Evolutionary conservation across 2,888 invertebrate species (phyloP).

Genomic region (Protula sp.): DNA sequence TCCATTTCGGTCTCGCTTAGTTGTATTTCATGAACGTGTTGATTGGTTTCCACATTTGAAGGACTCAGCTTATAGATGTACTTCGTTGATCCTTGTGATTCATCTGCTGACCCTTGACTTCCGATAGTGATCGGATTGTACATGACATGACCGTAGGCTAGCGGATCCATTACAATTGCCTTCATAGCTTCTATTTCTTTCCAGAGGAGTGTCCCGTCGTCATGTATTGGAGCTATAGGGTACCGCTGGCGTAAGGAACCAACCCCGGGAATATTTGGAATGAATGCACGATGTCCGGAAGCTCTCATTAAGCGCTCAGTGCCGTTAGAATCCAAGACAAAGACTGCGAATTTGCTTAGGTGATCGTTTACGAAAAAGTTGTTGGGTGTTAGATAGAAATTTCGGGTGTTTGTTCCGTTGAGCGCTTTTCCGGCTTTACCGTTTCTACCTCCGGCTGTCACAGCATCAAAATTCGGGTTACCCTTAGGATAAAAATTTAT

Average conservation of each 20-base stretch:
- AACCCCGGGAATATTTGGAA: slow-evolving; percentile 29
- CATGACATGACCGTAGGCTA: not conserved
- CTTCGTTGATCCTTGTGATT: too few relatives aligned
- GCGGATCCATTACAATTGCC: slow-evolving; percentile 5
- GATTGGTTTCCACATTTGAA: too few relatives aligned
- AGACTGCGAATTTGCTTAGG: not conserved
- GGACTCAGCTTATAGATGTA: too few relatives aligned
- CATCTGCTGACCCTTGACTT: too few relatives aligned
- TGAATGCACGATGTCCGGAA: slow-evolving; percentile 9
- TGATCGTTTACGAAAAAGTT: slow-evolving; percentile 30
- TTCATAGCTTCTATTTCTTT: slow-evolving; percentile 29
- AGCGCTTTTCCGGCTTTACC: slow-evolving; percentile 24
- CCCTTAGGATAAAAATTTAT: slow-evolving; percentile 17
- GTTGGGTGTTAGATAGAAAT: slow-evolving; percentile 26
- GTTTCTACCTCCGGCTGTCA: slow-evolving; percentile 9
- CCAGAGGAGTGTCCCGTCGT: slow-evolving; percentile 30
- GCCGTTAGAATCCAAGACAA: not conserved
- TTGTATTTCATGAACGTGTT: too few relatives aligned
- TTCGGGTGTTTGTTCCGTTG: slow-evolving; percentile 21
- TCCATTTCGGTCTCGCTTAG: too few relatives aligned
- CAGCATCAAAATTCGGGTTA: not conserved
- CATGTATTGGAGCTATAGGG: slow-evolving; percentile 36
- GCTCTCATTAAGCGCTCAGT: not conserved
- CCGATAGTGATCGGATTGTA: too few relatives aligned
- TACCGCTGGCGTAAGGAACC: slow-evolving; percentile 33